Base-by-base conservation (phyloP, 2,113 vertebrate genomes). In the Tetrao urogallus region DNA sequence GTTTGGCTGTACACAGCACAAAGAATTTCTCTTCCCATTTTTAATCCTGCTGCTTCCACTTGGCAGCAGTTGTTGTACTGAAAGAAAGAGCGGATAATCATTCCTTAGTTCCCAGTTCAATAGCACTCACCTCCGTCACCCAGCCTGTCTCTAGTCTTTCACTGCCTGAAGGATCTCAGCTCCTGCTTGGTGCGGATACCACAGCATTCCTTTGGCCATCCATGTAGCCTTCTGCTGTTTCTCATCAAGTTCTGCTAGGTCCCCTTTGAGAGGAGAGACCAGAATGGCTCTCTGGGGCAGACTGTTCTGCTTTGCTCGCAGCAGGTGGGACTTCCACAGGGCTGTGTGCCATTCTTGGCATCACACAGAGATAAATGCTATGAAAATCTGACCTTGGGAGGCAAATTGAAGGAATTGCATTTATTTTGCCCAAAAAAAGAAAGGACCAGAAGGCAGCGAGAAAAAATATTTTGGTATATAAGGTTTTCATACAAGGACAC, bases 341-440 rank as follows among this genome's bases (percentile, higher is more conserved):
- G 25, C 66, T 85, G 34, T 0, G 0, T 2, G 1, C 30, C 3
- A 1, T 45, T 82, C 77, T 48, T 89, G 78, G 78, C 82, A 76
- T 85, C 66, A 43, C 6, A 22, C 71, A 63, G 78, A 91, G 61
- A 69, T 6, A 65, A 94, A 52, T 0, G 1, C 58, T 89, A 65
- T 40, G 57, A 76, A 90, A 92, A 77, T 74, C 69, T 74, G 61
- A 86, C 45, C 83, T 94, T 94, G 91, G 34, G 83, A 82, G 45
- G 36, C 48, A 89, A 92, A 85, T 6, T n/a, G 64, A 80, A 92
- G 48, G n/a, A 88, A 73, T 16, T 42, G 21, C 27, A n/a, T 57
- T 85, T 58, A 38, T 52, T 86, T 88, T 73, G 34, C 58, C 57
- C 15, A 25, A 73, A 61, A 85, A 79, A 63, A 2, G 5, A 76